phyloP scores from a whole-genome alignment of 2,888 invertebrate genomes.

The Clivina fossor region DNA sequence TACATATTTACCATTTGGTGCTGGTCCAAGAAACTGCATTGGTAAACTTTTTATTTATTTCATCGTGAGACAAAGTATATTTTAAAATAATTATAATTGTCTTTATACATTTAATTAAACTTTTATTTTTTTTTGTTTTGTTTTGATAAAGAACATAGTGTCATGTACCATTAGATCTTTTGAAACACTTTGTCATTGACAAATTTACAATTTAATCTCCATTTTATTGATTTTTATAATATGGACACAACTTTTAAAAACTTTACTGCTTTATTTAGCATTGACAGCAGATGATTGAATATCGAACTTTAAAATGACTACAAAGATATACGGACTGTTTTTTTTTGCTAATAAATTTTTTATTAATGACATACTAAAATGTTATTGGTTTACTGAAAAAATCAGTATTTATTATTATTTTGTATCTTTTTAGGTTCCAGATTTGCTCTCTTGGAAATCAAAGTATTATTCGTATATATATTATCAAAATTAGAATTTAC shows the following conservation, averaged over 20 bases:
- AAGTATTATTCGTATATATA: constrained; percentile 46
- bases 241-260: no score
- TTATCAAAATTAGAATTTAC: constrained; percentile 46
- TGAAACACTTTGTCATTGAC: no score
- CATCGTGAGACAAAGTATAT: neutral
- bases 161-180: no score
- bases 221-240: no score
- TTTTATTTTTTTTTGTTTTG: no score
- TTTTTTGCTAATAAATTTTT: neutral
- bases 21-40: constrained; percentile 30
- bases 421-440: constrained; percentile 39
- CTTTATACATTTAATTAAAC: no score
- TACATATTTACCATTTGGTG: constrained; percentile 26
- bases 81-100: neutral
- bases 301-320: no score
- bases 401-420: constrained; percentile 15
- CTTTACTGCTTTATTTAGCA: no score
- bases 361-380: neutral
- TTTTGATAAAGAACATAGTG: no score
- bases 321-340: neutral
- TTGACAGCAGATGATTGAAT: no score
- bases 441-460: constrained; percentile 49
- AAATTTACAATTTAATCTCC: no score
- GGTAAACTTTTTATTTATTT: constrained; percentile 8
- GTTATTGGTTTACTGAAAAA: no score